Percentiles rank a stretch among this genome's conserved stretches.
These are phyloP conservation scores for Idaea biselata DNA, from an alignment of 2,888 invertebrate species.

Conservation along the genomic window DNA sequence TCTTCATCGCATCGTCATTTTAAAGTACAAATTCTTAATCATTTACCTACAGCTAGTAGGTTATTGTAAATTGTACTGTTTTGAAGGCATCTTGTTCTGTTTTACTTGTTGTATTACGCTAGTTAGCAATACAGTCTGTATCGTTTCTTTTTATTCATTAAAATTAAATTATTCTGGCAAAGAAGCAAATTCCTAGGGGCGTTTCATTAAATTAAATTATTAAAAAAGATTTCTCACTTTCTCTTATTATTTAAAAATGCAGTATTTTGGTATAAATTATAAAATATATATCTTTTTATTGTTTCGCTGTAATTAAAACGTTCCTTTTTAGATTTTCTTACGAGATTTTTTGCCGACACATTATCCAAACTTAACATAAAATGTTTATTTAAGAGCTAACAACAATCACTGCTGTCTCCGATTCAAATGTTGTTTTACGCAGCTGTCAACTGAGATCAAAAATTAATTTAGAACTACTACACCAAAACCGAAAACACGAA, in stretches of 20 bases:
- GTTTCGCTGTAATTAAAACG: constrained; percentile 58
- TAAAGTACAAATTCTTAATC: constrained; percentile 49
- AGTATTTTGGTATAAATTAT: constrained; percentile 80
- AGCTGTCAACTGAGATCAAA: constrained; percentile 75
- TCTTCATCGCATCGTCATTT: constrained; percentile 45
- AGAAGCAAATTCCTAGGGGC: constrained; percentile 53
- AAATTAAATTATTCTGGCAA: constrained; percentile 62
- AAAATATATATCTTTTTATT: constrained; percentile 57
- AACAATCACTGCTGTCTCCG: constrained; percentile 68
- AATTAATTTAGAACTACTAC: constrained; percentile 57
- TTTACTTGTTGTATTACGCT: constrained; percentile 61
- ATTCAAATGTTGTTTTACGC: constrained; percentile 58
- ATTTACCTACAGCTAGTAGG: constrained; percentile 65
- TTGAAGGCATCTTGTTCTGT: constrained; percentile 78
- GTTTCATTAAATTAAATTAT: constrained; percentile 34
- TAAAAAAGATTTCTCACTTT: constrained; percentile 69
- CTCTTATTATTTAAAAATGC: constrained; percentile 77
- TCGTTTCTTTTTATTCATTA: constrained; percentile 47
- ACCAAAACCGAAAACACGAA: constrained; percentile 52
- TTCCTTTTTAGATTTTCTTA: constrained; percentile 28
- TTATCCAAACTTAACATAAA: constrained; percentile 70
- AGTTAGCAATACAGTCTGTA: constrained; percentile 74
- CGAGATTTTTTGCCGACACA: constrained; percentile 67
- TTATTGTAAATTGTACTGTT: constrained; percentile 80
- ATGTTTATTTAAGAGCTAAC: constrained; percentile 56